phyloP scores from a whole-genome alignment of 2,888 invertebrate genomes.

The Lysandra bellargus region DNA sequence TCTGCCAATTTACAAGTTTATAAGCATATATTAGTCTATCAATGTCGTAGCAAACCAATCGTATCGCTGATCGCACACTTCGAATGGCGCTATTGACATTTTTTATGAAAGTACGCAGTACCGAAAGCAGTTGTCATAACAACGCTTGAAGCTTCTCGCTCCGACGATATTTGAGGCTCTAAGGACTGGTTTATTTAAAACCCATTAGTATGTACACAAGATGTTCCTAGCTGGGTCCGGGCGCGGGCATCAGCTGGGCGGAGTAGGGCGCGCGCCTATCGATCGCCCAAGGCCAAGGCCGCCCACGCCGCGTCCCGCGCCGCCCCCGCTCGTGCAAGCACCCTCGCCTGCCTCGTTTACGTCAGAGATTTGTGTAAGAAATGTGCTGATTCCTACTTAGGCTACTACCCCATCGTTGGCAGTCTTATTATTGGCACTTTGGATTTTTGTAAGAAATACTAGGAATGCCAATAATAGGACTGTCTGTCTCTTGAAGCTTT shows the following conservation, averaged over 20 bases:
- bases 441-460: no score
- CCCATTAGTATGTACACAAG: background rate
- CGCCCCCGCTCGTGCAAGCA: background rate
- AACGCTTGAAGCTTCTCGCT: background rate
- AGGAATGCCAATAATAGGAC: no score
- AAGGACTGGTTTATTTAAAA: no score
- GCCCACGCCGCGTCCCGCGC: slow-evolving; percentile 33
- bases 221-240: background rate
- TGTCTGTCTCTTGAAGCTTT: no score
- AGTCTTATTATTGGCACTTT: no score
- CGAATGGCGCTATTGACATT: no score
- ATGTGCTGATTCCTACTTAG: background rate
- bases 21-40: no score
- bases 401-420: no score
- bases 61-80: no score
- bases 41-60: no score
- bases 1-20: no score
- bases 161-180: background rate
- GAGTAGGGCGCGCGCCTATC: slow-evolving; percentile 63
- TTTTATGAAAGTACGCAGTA: background rate
- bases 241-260: slow-evolving; percentile 38
- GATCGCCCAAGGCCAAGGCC: slow-evolving; percentile 73
- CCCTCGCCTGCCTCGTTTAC: background rate
- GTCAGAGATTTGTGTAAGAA: slow-evolving; percentile 10
- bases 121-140: background rate